Evolutionary conservation across 2,797 vertebrate genomes (phyloP), one percentile per base, ranked within the genome.

Genomic region (Euthynnus affinis): DNA sequence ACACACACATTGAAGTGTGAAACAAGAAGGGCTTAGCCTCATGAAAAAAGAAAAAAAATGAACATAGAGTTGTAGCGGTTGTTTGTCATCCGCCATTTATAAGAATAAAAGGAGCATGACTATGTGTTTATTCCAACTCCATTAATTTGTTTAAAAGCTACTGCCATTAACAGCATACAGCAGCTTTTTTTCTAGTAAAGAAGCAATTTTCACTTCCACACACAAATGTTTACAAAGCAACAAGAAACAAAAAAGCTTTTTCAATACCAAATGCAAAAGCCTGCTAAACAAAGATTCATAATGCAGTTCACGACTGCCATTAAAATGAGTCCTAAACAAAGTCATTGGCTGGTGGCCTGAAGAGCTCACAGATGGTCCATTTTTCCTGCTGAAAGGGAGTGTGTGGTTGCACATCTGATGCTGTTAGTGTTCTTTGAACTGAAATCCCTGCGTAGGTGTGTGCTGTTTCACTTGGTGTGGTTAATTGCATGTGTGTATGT

Each of bases 361-460:
- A 80, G 78, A 86, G 80, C 87, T 79, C 78, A 84, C 91, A 92
- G 88, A 91, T 90, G 91, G 85, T 82, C 69, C 57, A 57, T 88
- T 88, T 87, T 67, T 85, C 73, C 71, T 8, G 59, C 71, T 86
- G 71, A 89, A 91, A 80, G 78, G 44, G 49, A 76, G 68, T 34
- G 70, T 60, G 80, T 65, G 58, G 63, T 63, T 6, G 67, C 61
- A 60, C 22, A 58, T 71, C 73, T 86, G 82, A 86, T 73, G 74
- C 75, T 44, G 68, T 67, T 71, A 71, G 67, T 49, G 74, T 73
- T 81, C 68, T 49, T 20, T 55, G 53, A 66, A 78, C 71, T 84
- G 29, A 75, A 87, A 84, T 82, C 74, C 65, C 59, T 40, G 73
- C 37, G 78, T 80, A 87, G 80, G 83, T 76, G 85, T 87, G 53